These are phyloP conservation scores for Nesidiocoris tenuis DNA, from an alignment of 2,888 invertebrate species.

Conservation along the genomic window DNA sequence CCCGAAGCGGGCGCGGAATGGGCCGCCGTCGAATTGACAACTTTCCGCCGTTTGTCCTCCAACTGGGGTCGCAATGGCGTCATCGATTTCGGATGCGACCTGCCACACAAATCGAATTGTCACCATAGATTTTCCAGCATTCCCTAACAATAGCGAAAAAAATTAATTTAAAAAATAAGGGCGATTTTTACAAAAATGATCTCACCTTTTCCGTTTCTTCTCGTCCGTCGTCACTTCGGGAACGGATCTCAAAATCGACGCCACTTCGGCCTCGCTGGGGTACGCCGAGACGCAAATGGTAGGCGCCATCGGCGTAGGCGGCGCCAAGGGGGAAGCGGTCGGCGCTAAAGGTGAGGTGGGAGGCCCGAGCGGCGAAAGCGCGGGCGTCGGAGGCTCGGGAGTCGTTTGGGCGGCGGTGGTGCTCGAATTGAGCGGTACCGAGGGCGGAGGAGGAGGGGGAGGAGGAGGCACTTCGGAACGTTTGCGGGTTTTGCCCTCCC, in stretches of 20 bases:
- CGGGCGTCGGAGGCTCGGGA: not conserved
- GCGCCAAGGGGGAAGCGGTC: not conserved
- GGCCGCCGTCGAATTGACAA: constrained; percentile 39
- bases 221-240: constrained; percentile 45
- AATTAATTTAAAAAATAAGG: too few relatives aligned
- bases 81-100: constrained; percentile 28
- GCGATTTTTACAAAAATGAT: too few relatives aligned
- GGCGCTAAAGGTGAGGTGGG: not conserved
- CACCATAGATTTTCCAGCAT: not conserved
- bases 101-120: too few relatives aligned
- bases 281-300: constrained; percentile 47
- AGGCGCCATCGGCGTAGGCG: not conserved
- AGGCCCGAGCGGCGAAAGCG: not conserved
- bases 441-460: not conserved
- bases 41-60: constrained; percentile 42
- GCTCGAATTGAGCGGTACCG: not conserved
- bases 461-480: constrained; percentile 11
- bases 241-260: constrained; percentile 52
- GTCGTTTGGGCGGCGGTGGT: not conserved
- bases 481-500: constrained; percentile 35
- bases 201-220: constrained; percentile 37
- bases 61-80: constrained; percentile 38
- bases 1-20: constrained; percentile 24
- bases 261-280: constrained; percentile 52
- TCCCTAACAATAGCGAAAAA: too few relatives aligned